phyloP scores from a whole-genome alignment of 1,140 invertebrate species.

The Helicoverpa zea region DNA sequence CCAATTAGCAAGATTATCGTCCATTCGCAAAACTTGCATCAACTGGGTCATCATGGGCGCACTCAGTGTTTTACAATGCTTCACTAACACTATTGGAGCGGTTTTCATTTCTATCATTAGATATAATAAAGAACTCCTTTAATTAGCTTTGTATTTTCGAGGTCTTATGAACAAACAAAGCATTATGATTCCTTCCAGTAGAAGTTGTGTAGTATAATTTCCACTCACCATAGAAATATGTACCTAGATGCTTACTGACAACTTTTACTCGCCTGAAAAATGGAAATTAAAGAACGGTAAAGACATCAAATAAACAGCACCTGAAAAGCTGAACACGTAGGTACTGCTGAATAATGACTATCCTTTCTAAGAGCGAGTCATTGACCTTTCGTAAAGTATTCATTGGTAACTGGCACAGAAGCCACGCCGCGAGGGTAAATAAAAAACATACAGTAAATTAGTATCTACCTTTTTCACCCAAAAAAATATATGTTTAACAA shows the following conservation, averaged over 20 bases:
- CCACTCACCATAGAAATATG: no score
- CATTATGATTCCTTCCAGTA: no score
- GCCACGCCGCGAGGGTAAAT: not conserved
- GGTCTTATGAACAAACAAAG: no score
- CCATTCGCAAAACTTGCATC: slow-evolving; percentile 47
- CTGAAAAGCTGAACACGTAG: not conserved
- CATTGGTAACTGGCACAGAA: not conserved
- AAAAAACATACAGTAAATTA: not conserved
- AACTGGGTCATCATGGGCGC: slow-evolving; percentile 36
- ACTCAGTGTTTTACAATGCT: slow-evolving; percentile 9
- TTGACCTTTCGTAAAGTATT: slow-evolving; percentile 4
- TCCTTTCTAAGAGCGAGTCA: not conserved
- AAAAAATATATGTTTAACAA: slow-evolving; percentile 16
- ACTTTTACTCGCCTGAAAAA: not conserved
- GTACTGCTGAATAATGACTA: not conserved
- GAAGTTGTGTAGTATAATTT: no score
- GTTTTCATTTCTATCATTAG: not conserved
- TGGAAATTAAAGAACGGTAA: slow-evolving; percentile 1
- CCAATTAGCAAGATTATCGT: slow-evolving; percentile 70
- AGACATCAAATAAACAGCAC: slow-evolving; percentile 2
- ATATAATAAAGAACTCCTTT: no score
- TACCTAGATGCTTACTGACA: no score
- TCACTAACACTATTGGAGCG: not conserved
- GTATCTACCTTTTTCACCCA: not conserved
- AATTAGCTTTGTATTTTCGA: no score